Conservation (phyloP, 2,888 invertebrate genomes). For the Dasypogon diadema region DNA sequence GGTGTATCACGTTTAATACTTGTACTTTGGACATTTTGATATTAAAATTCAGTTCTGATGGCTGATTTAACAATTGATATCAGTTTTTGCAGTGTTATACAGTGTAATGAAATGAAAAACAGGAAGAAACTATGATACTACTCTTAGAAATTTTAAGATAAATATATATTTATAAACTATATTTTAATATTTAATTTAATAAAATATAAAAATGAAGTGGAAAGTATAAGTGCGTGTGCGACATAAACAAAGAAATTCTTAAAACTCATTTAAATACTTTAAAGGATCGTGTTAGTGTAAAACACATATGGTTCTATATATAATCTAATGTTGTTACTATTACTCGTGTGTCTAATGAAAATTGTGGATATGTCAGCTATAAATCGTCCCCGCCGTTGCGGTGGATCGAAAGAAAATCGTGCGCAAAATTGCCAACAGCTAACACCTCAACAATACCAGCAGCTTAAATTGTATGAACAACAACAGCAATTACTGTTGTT, state of each 20-base stretch:
- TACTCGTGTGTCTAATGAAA: constrained; percentile 68
- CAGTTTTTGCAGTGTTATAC: too few species aligned
- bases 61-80: too few species aligned
- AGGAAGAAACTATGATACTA: too few species aligned
- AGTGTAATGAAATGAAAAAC: too few species aligned
- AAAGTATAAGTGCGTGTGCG: too few species aligned
- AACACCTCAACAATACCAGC: constrained; percentile 75
- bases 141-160: too few species aligned
- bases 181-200: too few species aligned
- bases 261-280: too few species aligned
- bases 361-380: constrained; percentile 67
- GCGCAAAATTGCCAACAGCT: constrained; percentile 56
- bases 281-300: not conserved
- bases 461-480: constrained; percentile 63
- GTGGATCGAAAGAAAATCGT: constrained; percentile 56
- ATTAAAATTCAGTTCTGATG: too few species aligned
- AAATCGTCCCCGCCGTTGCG: constrained; percentile 60
- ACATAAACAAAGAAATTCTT: too few species aligned
- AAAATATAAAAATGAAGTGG: too few species aligned
- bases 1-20: not conserved
- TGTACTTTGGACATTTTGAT: constrained; percentile 20
- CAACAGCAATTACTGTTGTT: constrained; percentile 67
- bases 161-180: too few species aligned
- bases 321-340: constrained; percentile 68
- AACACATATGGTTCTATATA: constrained; percentile 57